phyloP scores from a whole-genome alignment of 1,140 invertebrate genomes.

The Carposina sasakii region DNA sequence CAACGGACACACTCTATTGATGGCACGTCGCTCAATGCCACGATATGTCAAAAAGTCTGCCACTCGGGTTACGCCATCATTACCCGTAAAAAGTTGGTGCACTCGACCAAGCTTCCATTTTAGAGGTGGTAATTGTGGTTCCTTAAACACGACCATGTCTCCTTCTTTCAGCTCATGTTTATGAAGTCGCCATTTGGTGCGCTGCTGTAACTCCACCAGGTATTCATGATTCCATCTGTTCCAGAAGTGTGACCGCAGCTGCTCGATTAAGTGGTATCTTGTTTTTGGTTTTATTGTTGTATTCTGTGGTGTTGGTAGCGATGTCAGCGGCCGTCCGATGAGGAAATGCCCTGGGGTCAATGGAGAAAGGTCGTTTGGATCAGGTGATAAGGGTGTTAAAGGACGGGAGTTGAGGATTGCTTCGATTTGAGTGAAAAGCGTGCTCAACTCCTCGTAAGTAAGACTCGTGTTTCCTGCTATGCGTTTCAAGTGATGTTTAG shows the following conservation, averaged over 20 bases:
- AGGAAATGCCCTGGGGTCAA: conserved; percentile 8
- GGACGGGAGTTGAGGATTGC: conserved; percentile 20
- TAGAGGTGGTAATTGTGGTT: conserved; percentile 17
- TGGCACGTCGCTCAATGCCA: not conserved
- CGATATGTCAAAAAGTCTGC: not conserved
- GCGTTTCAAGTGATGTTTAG: not conserved
- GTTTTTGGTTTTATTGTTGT: not conserved
- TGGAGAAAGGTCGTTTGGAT: not conserved
- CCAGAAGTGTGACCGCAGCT: not conserved
- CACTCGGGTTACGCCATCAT: conserved; percentile 17
- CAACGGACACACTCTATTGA: not conserved
- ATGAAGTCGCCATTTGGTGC: not conserved
- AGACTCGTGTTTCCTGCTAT: not conserved
- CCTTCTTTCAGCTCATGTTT: not conserved
- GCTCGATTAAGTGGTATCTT: not conserved
- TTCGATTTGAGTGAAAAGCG: conserved; percentile 14
- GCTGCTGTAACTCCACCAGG: not conserved
- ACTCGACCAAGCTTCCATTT: conserved; percentile 36
- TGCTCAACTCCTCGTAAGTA: conserved; percentile 15
- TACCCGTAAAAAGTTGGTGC: conserved; percentile 13
- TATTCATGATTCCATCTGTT: conserved; percentile 3
- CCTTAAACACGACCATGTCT: conserved; percentile 5
- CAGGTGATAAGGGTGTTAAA: conserved; percentile 8
- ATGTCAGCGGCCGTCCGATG: not conserved
- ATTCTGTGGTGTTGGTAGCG: not conserved